Base-by-base conservation (phyloP, 2,888 invertebrate species). In the Caenorhabditis doughertyi region DNA sequence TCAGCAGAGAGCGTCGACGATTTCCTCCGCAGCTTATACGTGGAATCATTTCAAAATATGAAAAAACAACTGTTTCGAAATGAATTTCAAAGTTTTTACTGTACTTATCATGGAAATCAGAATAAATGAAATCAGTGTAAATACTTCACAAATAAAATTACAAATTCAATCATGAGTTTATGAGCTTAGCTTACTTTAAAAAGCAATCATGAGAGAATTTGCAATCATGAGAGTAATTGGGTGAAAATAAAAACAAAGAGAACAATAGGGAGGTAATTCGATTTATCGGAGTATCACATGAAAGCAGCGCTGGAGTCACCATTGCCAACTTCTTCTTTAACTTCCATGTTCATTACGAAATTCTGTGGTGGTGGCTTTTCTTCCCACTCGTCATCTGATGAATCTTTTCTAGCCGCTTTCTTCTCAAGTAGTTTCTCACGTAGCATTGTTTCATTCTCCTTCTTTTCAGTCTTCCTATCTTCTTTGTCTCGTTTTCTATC, bases 341-440 rank as follows among this genome's bases (percentile, higher is more conserved):
- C 18, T 47, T 47, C 8, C 18, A 13, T 51, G 18, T 55, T 70
- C 1, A 53, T 29, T 1, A 47, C 64, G 7, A 65, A 65, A 29
- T 79, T 73, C 18, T n/a, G 18, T 47, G 44, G 44, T 47, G 44
- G 44, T 47, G 56, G 18, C 25, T 60, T 49, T 18, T 83, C 83
- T 32, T 79, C 79, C 79, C 79, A 79, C 47, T 83, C 83, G 44
- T 65, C 65, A 23, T 79, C 83, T 3, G 82, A 82, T 8, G 83
- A 83, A n/a, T 76, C 79, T 67, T 83, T 70, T 16, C 81, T 56
- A 13, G 67, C 70, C 1, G 74, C 79, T 27, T 71, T 79, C 74
- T 87, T 86, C 67, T 87, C 89, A 21, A 89, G 56, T 7, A 89
- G 76, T 32, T 84, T 88, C 58, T 88, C 87, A 11, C 89, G 80